These are phyloP conservation scores for Altica lythri DNA, from an alignment of 2,888 invertebrate species.

Conservation along the genomic window DNA sequence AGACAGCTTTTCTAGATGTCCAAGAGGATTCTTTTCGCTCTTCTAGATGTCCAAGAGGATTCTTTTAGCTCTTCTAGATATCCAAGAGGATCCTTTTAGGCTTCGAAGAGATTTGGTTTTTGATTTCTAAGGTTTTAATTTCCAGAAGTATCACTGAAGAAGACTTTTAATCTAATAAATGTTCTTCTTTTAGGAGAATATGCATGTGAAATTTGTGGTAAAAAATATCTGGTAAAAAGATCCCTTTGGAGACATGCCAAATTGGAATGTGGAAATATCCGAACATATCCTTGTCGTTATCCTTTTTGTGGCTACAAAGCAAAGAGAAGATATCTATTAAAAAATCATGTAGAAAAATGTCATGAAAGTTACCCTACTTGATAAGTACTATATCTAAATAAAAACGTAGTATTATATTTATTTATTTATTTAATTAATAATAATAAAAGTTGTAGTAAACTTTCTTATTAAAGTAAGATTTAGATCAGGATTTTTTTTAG, in stretches of 20 bases:
- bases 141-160: no score
- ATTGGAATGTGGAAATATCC: conserved; percentile 35
- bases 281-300: conserved; percentile 16
- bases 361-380: no score
- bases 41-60: no score
- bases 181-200: conserved; percentile 17
- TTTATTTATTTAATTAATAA: background rate
- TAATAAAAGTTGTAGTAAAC: no score
- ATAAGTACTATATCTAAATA: background rate
- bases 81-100: no score
- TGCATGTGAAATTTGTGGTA: conserved; percentile 24
- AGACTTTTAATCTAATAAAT: no score
- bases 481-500: conserved; percentile 21
- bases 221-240: conserved; percentile 24
- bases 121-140: no score
- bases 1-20: no score
- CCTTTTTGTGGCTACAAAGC: conserved; percentile 20
- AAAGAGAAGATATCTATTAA: conserved; percentile 22
- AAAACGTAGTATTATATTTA: background rate
- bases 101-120: no score
- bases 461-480: background rate
- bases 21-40: no score
- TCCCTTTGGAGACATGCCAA: conserved; percentile 38
- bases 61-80: no score
- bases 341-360: conserved; percentile 17